Evolutionary conservation across 2,888 invertebrate genomes (phyloP).

Genomic region (Linyphia triangularis): DNA sequence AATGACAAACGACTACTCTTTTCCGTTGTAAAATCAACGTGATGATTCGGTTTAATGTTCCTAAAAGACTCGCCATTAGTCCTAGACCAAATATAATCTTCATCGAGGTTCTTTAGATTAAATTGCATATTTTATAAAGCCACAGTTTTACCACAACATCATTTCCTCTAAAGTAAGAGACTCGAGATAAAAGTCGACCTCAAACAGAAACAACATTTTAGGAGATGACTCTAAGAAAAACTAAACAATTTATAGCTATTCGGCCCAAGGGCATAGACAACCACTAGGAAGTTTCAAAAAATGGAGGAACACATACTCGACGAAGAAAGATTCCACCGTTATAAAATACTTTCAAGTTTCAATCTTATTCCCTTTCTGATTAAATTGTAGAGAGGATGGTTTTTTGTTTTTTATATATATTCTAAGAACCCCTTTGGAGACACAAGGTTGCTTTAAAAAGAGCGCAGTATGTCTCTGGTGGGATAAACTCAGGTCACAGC

Average conservation of each 20-base stretch:
- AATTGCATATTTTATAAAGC: slow-evolving; percentile 45
- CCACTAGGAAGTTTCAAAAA: not conserved
- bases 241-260: slow-evolving; percentile 54
- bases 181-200: slow-evolving; percentile 15
- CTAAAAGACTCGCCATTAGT: not conserved
- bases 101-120: slow-evolving; percentile 1
- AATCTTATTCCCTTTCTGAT: slow-evolving; percentile 11
- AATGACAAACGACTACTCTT: not conserved
- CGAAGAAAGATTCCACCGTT: not conserved
- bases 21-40: not conserved
- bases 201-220: slow-evolving; percentile 38
- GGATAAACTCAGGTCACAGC: not conserved
- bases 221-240: slow-evolving; percentile 4
- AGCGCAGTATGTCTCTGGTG: not conserved
- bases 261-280: slow-evolving; percentile 2
- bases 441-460: not conserved
- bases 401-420: slow-evolving; percentile 3
- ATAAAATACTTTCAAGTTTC: slow-evolving; percentile 17
- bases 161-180: not conserved
- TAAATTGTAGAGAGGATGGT: not conserved
- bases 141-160: not conserved
- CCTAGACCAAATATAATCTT: not conserved
- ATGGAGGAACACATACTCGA: not conserved
- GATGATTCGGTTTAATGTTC: not conserved
- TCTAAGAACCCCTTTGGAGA: not conserved